Evolutionary conservation across 1,140 invertebrate species (phyloP).

Genomic region (Aporrectodea caliginosa): DNA sequence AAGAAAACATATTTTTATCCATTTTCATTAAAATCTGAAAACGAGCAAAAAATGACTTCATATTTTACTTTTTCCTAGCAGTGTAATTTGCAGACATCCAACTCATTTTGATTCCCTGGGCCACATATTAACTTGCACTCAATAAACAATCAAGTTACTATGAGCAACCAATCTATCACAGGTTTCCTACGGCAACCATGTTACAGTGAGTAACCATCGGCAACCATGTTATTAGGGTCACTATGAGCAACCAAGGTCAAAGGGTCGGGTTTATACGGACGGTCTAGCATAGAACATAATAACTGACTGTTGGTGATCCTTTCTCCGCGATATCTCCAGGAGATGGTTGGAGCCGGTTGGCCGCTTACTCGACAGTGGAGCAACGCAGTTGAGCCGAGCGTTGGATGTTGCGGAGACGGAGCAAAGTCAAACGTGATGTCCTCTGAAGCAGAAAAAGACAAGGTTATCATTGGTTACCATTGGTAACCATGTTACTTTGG

Average conservation of each 20-base stretch:
- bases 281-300: background rate
- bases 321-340: constrained; percentile 28
- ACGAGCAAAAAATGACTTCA: too few species aligned
- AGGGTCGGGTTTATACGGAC: background rate
- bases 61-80: too few species aligned
- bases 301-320: constrained; percentile 25
- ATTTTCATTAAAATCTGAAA: too few species aligned
- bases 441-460: constrained; percentile 26
- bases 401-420: constrained; percentile 24
- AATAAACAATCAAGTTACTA: background rate
- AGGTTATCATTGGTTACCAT: too few species aligned
- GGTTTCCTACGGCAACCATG: background rate
- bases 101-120: too few species aligned
- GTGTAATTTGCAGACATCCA: too few species aligned
- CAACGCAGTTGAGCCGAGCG: constrained; percentile 20
- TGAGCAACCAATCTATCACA: background rate
- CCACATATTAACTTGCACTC: background rate
- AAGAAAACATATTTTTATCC: too few species aligned
- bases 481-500: too few species aligned
- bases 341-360: constrained; percentile 28
- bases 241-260: background rate
- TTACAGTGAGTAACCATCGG: too few species aligned
- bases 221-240: background rate
- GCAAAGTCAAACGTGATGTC: constrained; percentile 34
- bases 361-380: constrained; percentile 30